A percentile compares a stretch with the other conserved stretches of the same genome.
Conservation (phyloP, 1,140 invertebrate species). For the Drosophila teissieri region DNA sequence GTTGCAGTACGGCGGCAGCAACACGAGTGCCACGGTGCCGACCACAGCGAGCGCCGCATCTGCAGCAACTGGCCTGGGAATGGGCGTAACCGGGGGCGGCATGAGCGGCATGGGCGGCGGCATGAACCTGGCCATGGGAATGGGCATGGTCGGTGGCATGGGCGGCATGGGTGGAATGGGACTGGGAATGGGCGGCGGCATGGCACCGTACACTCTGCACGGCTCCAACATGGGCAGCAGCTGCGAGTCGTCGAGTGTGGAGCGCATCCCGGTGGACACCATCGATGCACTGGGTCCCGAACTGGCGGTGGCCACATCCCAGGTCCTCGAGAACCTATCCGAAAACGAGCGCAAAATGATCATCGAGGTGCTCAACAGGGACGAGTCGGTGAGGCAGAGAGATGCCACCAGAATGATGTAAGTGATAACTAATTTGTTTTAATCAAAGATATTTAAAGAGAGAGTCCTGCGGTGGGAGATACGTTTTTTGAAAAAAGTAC, state of each 20-base stretch:
- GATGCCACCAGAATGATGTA: conserved; percentile 84
- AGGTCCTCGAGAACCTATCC: conserved; percentile 82
- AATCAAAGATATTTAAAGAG: neutral
- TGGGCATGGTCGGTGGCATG: neutral
- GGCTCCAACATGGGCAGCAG: conserved; percentile 52
- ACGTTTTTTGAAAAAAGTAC: too few species aligned
- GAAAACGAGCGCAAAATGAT: conserved; percentile 84
- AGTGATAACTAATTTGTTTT: conserved; percentile 45
- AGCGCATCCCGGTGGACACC: conserved; percentile 75
- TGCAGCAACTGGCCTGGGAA: conserved; percentile 36
- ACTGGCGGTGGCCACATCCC: conserved; percentile 76
- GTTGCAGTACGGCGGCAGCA: conserved; percentile 60
- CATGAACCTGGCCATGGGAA: conserved; percentile 27
- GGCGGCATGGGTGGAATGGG: conserved; percentile 15
- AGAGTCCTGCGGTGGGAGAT: neutral
- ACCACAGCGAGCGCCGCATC: conserved; percentile 30
- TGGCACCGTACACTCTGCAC: conserved; percentile 23
- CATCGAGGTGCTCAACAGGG: conserved; percentile 82
- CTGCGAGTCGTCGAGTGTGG: conserved; percentile 62
- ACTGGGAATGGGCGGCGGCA: conserved; percentile 1
- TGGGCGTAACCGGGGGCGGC: conserved; percentile 17
- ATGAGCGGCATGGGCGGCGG: conserved; percentile 23
- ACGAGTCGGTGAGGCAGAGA: conserved; percentile 80
- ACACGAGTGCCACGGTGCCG: conserved; percentile 27
- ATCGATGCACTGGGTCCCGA: conserved; percentile 80